Evolutionary conservation across 30 jellyfish, hydroid and myxozoan species (phyloP).

Genomic region (Sanderia malayensis): DNA sequence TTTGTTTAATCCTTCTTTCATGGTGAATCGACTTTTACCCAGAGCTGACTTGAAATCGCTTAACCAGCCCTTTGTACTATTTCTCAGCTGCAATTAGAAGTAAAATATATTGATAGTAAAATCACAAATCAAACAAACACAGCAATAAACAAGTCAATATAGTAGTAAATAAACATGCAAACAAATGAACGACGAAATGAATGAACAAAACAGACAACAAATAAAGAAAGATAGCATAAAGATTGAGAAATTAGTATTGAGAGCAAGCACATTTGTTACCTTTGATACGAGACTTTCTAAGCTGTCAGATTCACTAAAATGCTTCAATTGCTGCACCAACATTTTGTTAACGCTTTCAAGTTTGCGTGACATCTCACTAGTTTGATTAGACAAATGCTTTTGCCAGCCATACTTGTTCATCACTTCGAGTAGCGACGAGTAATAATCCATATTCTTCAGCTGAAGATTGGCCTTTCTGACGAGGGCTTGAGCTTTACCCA

Average conservation of each 20-base stretch:
- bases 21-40: background rate
- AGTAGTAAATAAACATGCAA: too few relatives aligned
- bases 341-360: background rate
- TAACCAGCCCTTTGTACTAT: background rate
- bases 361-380: background rate
- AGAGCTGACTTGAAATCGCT: too few relatives aligned
- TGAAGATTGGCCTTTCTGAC: constrained; percentile 5
- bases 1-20: background rate
- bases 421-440: background rate
- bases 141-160: too few relatives aligned
- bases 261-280: background rate
- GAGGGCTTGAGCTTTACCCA: background rate
- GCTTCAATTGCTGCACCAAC: background rate
- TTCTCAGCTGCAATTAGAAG: background rate
- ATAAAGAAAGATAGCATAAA: too few relatives aligned
- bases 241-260: too few relatives aligned
- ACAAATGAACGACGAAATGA: too few relatives aligned
- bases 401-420: background rate
- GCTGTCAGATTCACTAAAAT: background rate
- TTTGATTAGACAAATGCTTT: constrained; percentile 2
- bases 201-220: too few relatives aligned
- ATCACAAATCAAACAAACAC: too few relatives aligned
- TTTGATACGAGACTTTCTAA: background rate
- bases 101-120: too few relatives aligned
- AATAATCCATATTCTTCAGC: background rate